phyloP scores from a whole-genome alignment of 2,113 vertebrate genomes.

The Amblyopsis rosae region DNA sequence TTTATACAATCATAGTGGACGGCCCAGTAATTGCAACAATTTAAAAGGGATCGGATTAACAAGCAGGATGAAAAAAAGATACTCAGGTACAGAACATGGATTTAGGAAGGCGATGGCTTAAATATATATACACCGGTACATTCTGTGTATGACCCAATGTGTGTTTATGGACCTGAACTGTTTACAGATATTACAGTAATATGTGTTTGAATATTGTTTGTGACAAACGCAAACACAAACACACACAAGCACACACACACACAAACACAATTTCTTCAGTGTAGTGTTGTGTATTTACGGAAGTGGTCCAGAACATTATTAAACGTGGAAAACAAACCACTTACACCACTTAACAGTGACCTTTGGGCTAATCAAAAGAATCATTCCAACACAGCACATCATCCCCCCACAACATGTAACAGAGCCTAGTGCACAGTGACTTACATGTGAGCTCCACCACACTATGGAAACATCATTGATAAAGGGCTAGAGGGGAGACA shows the following conservation, averaged over 20 bases:
- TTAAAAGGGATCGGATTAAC: constrained; percentile 11
- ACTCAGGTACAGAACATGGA: neutral
- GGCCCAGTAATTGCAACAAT: constrained; percentile 32
- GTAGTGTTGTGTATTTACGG: neutral
- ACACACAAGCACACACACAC: neutral
- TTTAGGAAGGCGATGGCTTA: neutral
- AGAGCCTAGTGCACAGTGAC: neutral
- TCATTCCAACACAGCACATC: neutral
- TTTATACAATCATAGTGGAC: constrained; percentile 56
- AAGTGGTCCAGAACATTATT: neutral
- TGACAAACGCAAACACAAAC: neutral
- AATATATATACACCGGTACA: neutral
- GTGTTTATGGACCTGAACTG: neutral
- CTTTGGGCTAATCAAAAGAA: constrained; percentile 1
- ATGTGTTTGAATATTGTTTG: constrained; percentile 8
- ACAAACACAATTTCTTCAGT: neutral
- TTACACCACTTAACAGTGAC: constrained; percentile 2
- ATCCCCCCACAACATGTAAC: neutral
- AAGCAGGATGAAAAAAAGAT: neutral
- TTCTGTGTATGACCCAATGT: neutral
- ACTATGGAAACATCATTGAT: constrained; percentile 32
- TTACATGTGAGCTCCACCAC: constrained; percentile 2
- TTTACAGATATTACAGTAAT: neutral
- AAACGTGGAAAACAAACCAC: neutral
- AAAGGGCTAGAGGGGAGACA: neutral